Conservation (phyloP, 1,140 invertebrate genomes). For the Drosophila melanogaster region DNA sequence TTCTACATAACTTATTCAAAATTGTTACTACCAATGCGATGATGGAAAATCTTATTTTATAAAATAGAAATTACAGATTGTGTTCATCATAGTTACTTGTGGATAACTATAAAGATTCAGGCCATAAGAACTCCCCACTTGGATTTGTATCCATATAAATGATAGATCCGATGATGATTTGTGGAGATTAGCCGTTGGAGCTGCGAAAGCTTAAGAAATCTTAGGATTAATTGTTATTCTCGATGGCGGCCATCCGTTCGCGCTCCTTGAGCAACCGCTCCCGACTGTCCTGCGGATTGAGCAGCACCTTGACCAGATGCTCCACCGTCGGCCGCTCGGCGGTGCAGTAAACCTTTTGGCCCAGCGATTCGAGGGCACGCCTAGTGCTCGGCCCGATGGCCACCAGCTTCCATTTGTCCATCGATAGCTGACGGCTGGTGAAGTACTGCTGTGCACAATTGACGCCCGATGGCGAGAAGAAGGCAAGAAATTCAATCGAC, state of each 20-base stretch:
- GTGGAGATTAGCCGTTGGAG: background rate
- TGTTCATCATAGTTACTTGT: no score
- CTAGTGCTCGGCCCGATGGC: constrained; percentile 83
- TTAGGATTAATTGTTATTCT: constrained; percentile 27
- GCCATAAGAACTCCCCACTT: background rate
- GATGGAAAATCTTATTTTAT: no score
- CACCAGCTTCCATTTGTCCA: constrained; percentile 77
- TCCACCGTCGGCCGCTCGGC: constrained; percentile 83
- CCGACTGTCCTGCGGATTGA: constrained; percentile 77
- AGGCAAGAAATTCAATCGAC: constrained; percentile 85
- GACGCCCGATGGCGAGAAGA: constrained; percentile 86
- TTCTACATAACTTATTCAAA: no score
- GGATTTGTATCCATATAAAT: background rate
- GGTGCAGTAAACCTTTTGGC: constrained; percentile 71
- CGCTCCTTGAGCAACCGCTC: constrained; percentile 57
- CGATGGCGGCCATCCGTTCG: constrained; percentile 29
- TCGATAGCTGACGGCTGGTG: constrained; percentile 46
- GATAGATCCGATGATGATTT: background rate
- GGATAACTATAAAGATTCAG: background rate
- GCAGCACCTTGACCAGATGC: constrained; percentile 79
- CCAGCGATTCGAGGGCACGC: constrained; percentile 67
- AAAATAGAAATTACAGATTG: no score
- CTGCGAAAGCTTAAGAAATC: background rate
- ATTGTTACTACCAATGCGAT: no score
- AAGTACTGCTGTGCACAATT: constrained; percentile 76